These are phyloP conservation scores for Acronicta psi DNA, from an alignment of 2,888 invertebrate species.

Conservation along the genomic window DNA sequence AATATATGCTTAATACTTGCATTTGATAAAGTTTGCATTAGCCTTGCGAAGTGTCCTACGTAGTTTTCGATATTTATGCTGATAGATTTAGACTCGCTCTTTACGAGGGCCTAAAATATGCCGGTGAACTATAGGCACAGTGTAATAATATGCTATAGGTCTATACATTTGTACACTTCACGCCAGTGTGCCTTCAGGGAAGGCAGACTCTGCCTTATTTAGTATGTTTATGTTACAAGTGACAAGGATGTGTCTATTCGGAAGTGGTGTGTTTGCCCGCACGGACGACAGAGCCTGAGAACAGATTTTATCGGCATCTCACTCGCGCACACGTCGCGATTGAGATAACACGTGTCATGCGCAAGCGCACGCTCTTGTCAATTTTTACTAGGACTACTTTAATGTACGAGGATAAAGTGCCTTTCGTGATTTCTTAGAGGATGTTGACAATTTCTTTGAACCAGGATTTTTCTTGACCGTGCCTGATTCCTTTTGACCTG, in stretches of 20 bases:
- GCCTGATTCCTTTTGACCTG: too few relatives aligned
- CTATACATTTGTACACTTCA: too few relatives aligned
- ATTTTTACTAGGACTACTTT: constrained; percentile 57
- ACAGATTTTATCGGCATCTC: constrained; percentile 80
- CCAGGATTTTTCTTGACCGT: background rate
- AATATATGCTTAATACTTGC: too few relatives aligned
- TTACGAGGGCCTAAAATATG: too few relatives aligned
- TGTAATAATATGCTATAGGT: too few relatives aligned
- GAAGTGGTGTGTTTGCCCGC: constrained; percentile 68
- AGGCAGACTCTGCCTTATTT: too few relatives aligned
- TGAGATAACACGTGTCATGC: constrained; percentile 65
- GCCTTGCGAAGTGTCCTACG: too few relatives aligned
- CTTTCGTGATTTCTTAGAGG: background rate
- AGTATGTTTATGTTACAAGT: background rate
- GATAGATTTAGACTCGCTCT: too few relatives aligned
- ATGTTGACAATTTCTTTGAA: constrained; percentile 4
- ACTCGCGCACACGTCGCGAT: constrained; percentile 76
- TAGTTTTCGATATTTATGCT: too few relatives aligned
- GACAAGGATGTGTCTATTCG: constrained; percentile 64
- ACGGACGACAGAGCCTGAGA: constrained; percentile 74
- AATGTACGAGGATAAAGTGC: constrained; percentile 39
- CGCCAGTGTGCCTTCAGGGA: too few relatives aligned
- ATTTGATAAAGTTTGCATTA: too few relatives aligned
- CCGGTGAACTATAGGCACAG: too few relatives aligned
- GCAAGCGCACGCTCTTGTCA: constrained; percentile 55